A percentile compares a stretch with the other conserved stretches of the same genome.
Evolutionary conservation across 2,888 invertebrate genomes (phyloP).

Genomic region (Noctua janthe): DNA sequence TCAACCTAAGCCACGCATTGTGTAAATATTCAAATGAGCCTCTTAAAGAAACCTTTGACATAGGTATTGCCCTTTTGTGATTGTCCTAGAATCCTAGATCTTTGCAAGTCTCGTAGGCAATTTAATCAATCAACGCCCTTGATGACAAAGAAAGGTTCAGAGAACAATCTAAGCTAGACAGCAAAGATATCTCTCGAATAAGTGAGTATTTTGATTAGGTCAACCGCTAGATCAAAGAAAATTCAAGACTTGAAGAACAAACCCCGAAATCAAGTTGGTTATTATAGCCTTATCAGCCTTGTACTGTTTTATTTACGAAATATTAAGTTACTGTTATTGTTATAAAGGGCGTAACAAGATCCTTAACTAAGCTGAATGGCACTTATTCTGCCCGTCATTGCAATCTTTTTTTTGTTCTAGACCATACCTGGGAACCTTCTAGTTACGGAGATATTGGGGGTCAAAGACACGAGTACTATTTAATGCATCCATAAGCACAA

Average conservation of each 20-base stretch:
- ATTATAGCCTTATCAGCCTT: background rate
- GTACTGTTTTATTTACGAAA: background rate
- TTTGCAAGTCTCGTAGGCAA: background rate
- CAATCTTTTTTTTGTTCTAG: no score
- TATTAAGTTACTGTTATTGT: background rate
- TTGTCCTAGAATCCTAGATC: background rate
- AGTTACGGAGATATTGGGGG: no score
- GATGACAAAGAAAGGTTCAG: background rate
- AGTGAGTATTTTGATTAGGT: background rate
- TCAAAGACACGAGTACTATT: no score
- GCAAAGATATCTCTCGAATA: background rate
- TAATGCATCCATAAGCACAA: no score
- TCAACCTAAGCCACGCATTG: background rate
- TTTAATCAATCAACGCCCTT: conserved; percentile 1
- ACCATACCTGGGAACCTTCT: no score
- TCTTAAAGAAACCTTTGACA: conserved; percentile 10
- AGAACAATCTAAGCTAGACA: background rate
- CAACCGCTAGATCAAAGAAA: background rate
- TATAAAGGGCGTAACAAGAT: no score
- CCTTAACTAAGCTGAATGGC: no score
- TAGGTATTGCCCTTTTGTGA: background rate
- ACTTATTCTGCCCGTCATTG: no score
- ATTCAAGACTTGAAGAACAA: background rate
- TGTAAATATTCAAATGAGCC: conserved; percentile 12
- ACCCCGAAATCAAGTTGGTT: background rate